Evolutionary conservation across 2,797 vertebrate species (phyloP), one percentile per base, ranked within the genome.

Genomic region (Allobates femoralis): DNA sequence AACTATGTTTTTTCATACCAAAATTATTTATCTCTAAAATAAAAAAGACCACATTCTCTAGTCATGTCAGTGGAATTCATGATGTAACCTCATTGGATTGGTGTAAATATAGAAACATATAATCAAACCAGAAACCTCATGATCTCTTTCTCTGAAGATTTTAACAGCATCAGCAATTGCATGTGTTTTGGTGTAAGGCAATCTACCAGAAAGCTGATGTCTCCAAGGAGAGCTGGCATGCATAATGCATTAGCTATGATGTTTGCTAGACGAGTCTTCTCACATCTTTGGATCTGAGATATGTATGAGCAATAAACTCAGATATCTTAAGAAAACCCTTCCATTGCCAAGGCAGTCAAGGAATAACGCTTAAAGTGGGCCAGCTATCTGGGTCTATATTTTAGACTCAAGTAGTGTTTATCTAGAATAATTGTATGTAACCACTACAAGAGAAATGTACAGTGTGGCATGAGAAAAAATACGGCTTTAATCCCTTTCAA

Each of bases 61-160:
- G 89, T 92, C 91, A 89, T 81, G 90, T 90, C 90, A 90, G 90
- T 0, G 85, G 92, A 93, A 93, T 77, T 92, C 5, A 80, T 92
- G 93, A 94, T 91, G 90, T 89, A 93, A 92, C 90, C 89, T 91
- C 89, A 85, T 51, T 90, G 91, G 88, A 90, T 90, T 85, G 80
- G 84, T 91, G 69, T 81, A 89, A 92, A 91, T 90, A 91, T 88
- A 89, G 90, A 73, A 83, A 91, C 90, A 90, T 90, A 89, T 83
- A 90, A 93, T 93, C 86, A 90, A 91, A 66, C 75, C 79, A 56
- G 60, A 90, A 90, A 88, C 89, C 85, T 74, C 86, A 81, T 84
- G 71, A 80, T 14, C 83, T 71, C 28, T 82, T 85, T 89, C 90
- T 88, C 67, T 85, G 79, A 85, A 90, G 75, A 74, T 77, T 90